Conservation (phyloP, 2,113 vertebrate species). For the Patagioenas fasciata region DNA sequence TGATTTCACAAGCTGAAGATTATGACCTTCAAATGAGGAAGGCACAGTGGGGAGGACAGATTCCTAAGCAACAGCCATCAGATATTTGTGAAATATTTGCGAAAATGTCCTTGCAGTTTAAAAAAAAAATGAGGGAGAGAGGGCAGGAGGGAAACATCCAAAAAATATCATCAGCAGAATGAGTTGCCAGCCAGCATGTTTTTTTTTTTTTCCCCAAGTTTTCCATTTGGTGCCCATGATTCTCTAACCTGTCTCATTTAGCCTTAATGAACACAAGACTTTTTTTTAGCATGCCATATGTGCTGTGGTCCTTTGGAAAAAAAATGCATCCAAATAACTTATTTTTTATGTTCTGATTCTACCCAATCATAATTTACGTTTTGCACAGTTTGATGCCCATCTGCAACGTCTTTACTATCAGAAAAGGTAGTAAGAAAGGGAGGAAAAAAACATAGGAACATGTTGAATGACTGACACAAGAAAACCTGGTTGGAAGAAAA, state of each 20-base stretch:
- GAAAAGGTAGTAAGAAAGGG: slow-evolving; percentile 53
- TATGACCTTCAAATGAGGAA: slow-evolving; percentile 65
- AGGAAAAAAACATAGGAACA: neutral
- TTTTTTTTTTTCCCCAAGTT: neutral
- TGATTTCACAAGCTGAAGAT: slow-evolving; percentile 65
- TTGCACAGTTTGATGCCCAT: slow-evolving; percentile 69
- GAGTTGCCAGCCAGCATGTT: slow-evolving; percentile 41
- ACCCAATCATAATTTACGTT: slow-evolving; percentile 62
- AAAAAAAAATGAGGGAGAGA: slow-evolving; percentile 1
- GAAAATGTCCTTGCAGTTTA: slow-evolving; percentile 57
- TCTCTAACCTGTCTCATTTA: slow-evolving; percentile 68
- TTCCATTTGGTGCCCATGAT: slow-evolving; percentile 57
- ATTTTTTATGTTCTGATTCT: slow-evolving; percentile 50
- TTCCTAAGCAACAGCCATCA: slow-evolving; percentile 50
- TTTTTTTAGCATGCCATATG: slow-evolving; percentile 62
- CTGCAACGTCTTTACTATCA: slow-evolving; percentile 44
- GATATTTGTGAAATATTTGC: slow-evolving; percentile 67
- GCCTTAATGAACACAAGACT: slow-evolving; percentile 60
- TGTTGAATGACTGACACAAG: neutral
- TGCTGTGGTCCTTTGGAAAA: slow-evolving; percentile 48
- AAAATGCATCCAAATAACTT: slow-evolving; percentile 31
- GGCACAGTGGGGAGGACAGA: slow-evolving; percentile 58
- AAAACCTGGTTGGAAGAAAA: neutral
- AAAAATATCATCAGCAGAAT: slow-evolving; percentile 62
- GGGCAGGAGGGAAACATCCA: slow-evolving; percentile 63